These are phyloP conservation scores for Mnemiopsis leidyi DNA, from an alignment of 37 sponge, comb jelly and placozoan species.

Conservation along the genomic window DNA sequence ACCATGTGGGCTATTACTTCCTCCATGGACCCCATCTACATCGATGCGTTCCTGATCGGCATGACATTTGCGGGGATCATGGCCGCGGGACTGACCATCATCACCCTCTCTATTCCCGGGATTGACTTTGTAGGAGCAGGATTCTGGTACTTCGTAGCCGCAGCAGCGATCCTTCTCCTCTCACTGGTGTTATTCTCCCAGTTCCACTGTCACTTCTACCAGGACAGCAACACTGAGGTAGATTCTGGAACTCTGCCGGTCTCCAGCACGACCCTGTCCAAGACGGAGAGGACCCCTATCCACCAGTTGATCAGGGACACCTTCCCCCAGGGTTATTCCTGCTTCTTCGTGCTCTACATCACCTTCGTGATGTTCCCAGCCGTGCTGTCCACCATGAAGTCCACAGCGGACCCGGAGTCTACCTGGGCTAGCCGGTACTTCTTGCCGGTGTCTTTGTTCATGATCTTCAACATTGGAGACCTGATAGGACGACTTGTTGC, in stretches of 20 bases:
- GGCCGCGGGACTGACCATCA: conserved; percentile 10
- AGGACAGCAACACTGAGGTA: not conserved
- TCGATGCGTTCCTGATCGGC: conserved; percentile 51
- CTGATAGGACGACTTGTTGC: conserved; percentile 5
- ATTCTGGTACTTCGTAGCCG: conserved; percentile 53
- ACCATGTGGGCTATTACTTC: conserved; percentile 61
- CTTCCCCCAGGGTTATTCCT: not conserved
- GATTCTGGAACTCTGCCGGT: not conserved
- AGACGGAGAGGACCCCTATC: not conserved
- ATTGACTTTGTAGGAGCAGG: conserved; percentile 60
- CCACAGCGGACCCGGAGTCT: not conserved
- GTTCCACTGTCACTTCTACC: conserved; percentile 43
- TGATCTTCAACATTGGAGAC: conserved; percentile 50
- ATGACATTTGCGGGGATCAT: conserved; percentile 47
- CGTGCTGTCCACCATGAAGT: conserved; percentile 35
- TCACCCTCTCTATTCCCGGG: conserved; percentile 63
- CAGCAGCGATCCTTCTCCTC: not conserved
- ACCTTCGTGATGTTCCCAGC: conserved; percentile 58
- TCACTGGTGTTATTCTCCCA: conserved; percentile 20
- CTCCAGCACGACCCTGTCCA: not conserved
- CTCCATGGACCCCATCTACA: conserved; percentile 39
- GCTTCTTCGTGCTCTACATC: conserved; percentile 23
- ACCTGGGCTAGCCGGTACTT: conserved; percentile 43
- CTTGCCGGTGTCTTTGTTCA: conserved; percentile 24
- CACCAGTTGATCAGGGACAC: not conserved